These are phyloP conservation scores for Agrypnus murinus DNA, from an alignment of 2,888 invertebrate genomes.

Conservation along the genomic window DNA sequence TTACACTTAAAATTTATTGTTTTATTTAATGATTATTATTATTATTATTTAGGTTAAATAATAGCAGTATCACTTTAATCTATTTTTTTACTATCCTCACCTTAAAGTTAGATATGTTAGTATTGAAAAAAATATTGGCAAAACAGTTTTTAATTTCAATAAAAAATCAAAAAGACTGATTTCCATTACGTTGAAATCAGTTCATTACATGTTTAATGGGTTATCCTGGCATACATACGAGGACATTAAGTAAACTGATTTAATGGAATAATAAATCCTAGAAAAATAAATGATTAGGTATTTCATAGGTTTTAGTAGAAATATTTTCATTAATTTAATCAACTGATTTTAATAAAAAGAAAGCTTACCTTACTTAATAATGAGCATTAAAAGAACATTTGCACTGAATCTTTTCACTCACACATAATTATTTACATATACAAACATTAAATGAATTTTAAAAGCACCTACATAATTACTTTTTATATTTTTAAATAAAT, in stretches of 20 bases:
- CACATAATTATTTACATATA: no score
- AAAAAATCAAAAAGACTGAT: no score
- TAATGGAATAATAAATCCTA: constrained; percentile 11
- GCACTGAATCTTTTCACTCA: no score
- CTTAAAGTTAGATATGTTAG: background rate
- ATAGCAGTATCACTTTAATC: background rate
- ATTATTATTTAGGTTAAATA: background rate
- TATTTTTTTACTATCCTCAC: background rate
- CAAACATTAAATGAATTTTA: no score
- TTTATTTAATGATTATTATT: background rate
- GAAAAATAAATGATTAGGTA: background rate
- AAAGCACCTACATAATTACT: no score
- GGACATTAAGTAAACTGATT: constrained; percentile 16
- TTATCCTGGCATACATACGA: no score
- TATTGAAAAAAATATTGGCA: no score
- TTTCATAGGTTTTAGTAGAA: background rate
- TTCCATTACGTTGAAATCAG: no score
- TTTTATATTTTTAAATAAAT: no score
- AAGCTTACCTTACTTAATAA: background rate
- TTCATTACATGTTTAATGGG: no score
- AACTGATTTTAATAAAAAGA: background rate
- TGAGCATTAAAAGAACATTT: background rate
- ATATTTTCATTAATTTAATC: background rate
- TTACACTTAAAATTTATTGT: background rate
- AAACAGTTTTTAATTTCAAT: no score